A percentile compares a stretch with the other conserved stretches of the same genome.
These are phyloP conservation scores for Thelaira solivaga DNA, from an alignment of 2,888 invertebrate species.

Conservation along the genomic window DNA sequence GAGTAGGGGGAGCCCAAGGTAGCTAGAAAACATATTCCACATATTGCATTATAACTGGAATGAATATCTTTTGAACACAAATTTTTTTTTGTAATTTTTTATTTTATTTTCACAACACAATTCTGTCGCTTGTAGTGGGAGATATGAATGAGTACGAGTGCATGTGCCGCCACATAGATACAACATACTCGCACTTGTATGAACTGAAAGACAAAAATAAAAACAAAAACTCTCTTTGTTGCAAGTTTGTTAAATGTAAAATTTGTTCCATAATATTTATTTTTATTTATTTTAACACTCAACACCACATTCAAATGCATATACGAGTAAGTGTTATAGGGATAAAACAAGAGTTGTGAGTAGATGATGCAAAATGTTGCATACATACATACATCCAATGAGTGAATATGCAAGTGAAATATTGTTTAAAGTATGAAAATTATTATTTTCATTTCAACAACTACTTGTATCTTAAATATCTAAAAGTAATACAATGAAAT, in stretches of 20 bases:
- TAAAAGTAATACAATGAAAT: conserved; percentile 14
- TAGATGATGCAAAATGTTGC: conserved; percentile 29
- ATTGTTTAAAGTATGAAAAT: conserved; percentile 7
- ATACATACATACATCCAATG: too few species aligned
- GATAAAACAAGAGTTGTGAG: not conserved
- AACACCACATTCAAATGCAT: conserved; percentile 23
- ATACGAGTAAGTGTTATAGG: not conserved
- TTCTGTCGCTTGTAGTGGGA: conserved; percentile 24
- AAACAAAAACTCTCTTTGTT: conserved; percentile 38
- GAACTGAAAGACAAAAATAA: conserved; percentile 5
- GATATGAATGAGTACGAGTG: too few species aligned
- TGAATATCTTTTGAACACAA: conserved; percentile 20
- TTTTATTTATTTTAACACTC: conserved; percentile 48
- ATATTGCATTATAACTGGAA: conserved; percentile 15
- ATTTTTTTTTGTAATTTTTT: not conserved
- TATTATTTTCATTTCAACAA: conserved; percentile 21
- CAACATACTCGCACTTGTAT: not conserved
- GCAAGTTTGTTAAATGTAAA: conserved; percentile 35
- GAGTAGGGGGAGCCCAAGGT: not conserved
- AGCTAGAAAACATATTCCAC: conserved; percentile 4
- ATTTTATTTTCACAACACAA: too few species aligned
- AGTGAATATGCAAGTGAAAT: not conserved
- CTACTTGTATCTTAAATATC: not conserved
- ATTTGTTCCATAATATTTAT: conserved; percentile 32
- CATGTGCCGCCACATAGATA: too few species aligned